Evolutionary conservation across 2,797 vertebrate species (phyloP).

Genomic region (Neoniphon sammara): DNA sequence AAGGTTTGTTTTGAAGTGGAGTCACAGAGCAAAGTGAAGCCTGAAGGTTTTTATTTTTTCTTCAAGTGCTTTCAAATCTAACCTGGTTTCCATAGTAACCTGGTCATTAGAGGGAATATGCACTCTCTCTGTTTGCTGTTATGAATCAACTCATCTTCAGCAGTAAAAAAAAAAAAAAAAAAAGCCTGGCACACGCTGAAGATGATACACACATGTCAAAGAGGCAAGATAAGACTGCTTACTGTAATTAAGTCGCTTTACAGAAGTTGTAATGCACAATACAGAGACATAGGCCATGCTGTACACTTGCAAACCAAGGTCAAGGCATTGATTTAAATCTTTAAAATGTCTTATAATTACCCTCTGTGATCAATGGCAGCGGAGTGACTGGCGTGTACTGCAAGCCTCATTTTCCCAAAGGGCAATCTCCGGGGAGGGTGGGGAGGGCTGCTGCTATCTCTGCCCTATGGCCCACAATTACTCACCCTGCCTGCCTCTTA

Average conservation of each 20-base stretch:
- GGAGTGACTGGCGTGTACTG: background rate
- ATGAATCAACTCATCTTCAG: slow-evolving; percentile 57
- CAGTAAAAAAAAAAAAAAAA: slow-evolving; percentile 15
- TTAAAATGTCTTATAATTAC: slow-evolving; percentile 8
- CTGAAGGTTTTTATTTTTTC: slow-evolving; percentile 44
- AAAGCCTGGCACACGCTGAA: slow-evolving; percentile 32
- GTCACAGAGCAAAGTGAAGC: slow-evolving; percentile 67
- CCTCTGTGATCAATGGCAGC: slow-evolving; percentile 26
- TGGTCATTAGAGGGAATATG: slow-evolving; percentile 67
- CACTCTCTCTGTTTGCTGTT: slow-evolving; percentile 44
- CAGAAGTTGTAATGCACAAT: background rate
- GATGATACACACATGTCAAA: slow-evolving; percentile 25
- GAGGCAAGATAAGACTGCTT: slow-evolving; percentile 13
- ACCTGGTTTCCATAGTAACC: slow-evolving; percentile 84
- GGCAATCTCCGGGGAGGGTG: slow-evolving; percentile 27
- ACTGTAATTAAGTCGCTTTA: background rate
- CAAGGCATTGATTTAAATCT: background rate
- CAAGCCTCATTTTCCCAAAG: slow-evolving; percentile 49
- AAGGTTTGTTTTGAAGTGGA: slow-evolving; percentile 73
- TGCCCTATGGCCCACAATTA: slow-evolving; percentile 48
- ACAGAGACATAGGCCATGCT: background rate
- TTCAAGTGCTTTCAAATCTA: slow-evolving; percentile 65
- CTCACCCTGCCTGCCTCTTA: slow-evolving; percentile 43
- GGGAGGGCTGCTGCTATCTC: slow-evolving; percentile 29
- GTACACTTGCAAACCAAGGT: background rate